Percentiles rank a stretch among this genome's conserved stretches.
Evolutionary conservation across 23 tunicate species (phyloP).

Genomic region (Oikopleura dioica): DNA sequence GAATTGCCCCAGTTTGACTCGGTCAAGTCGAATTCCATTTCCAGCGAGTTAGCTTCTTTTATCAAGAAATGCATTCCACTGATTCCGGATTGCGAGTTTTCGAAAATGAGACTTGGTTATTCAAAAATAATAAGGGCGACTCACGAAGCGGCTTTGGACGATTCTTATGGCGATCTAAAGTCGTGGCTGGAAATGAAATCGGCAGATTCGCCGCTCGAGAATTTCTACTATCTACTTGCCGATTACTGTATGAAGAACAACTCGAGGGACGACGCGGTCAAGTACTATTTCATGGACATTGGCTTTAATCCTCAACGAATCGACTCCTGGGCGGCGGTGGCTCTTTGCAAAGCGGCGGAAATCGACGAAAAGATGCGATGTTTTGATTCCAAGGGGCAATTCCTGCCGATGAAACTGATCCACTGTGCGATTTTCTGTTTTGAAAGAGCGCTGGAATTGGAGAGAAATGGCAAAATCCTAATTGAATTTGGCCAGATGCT

Average conservation of each 20-base stretch:
- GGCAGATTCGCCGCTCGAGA: constrained; percentile 16
- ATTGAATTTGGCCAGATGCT: constrained; percentile 70
- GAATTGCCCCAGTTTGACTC: constrained; percentile 66
- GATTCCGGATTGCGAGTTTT: neutral
- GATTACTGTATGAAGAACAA: constrained; percentile 78
- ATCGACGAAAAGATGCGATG: constrained; percentile 40
- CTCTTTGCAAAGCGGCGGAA: constrained; percentile 48
- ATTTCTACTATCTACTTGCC: constrained; percentile 57
- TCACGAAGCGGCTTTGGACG: neutral
- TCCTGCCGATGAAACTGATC: too few relatives aligned
- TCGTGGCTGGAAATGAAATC: neutral
- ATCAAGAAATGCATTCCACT: neutral
- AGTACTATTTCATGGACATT: constrained; percentile 40
- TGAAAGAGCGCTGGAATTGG: constrained; percentile 39
- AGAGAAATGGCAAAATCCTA: constrained; percentile 36
- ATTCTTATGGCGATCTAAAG: neutral
- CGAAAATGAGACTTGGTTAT: neutral
- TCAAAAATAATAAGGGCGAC: too few relatives aligned
- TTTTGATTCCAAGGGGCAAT: too few relatives aligned
- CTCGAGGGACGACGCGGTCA: constrained; percentile 46
- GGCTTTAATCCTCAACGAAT: constrained; percentile 40
- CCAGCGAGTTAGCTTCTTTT: constrained; percentile 25
- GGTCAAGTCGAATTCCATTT: constrained; percentile 62
- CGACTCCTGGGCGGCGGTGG: constrained; percentile 97
- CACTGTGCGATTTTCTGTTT: constrained; percentile 37